Evolutionary conservation across 2,113 vertebrate genomes (phyloP), one percentile per base, ranked within the genome.

Genomic region (Gymnobelideus leadbeateri): DNA sequence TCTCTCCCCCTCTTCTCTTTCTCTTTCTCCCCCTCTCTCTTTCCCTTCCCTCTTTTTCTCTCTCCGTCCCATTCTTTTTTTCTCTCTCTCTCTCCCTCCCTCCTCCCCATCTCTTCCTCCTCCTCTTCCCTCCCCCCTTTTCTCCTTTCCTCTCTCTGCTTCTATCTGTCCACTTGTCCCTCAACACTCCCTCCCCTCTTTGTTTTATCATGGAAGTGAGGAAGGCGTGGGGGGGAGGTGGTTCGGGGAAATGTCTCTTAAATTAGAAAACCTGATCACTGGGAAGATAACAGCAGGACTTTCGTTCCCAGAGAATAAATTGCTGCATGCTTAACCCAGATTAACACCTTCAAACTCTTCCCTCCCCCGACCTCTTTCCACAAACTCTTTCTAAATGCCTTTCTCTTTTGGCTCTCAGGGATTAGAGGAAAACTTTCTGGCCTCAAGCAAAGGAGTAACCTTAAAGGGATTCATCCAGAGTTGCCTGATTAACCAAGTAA

Each of bases 21-120:
- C 11, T 37, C 24, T 4, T 6, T 5, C 16, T 1, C 8, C 37
- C 37, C 8, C 12, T 21, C 11, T 7, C 10, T 37, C 3, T 10
- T 8, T 24, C 19, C 31, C 23, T 8, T 16, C 12, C 7, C 11
- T 7, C 10, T 37, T 8, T 10, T 47, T 16, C 23, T 4, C 5
- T 47, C 21, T n/a, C 8, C 37, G 8, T n/a, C 26, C 91, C 7
- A 4, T 23, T 6, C 19, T 49, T 91, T 9, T 50, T 0, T 92
- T 37, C 25, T 23, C 23, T 16, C 26, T 47, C 8, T 26, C 24
- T 46, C 53, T 51, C 37, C 16, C 28, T 26, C 14, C 26, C 19
- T 25, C 16, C 9, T 37, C 61, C 12, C 61, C 6, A 16, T 77
- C 8, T 77, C 61, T 77, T n/a, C 16, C 14, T 37, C 8, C 61